A percentile compares a stretch with the other conserved stretches of the same genome.
These are phyloP conservation scores for Pocota personata DNA, from an alignment of 2,888 invertebrate species.

Conservation along the genomic window DNA sequence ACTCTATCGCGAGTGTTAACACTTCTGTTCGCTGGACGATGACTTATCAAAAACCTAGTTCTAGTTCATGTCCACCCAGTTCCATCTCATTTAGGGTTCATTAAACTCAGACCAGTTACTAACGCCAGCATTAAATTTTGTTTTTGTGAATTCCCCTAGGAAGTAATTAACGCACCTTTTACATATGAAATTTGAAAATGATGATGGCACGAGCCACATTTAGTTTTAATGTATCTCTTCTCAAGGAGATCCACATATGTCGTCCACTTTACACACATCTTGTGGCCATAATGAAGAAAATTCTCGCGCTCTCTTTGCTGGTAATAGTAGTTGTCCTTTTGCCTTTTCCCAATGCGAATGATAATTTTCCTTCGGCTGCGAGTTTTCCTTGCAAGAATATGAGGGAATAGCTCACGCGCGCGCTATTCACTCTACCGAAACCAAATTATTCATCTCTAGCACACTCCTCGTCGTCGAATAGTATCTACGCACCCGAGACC, in stretches of 20 bases:
- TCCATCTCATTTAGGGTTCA: constrained; percentile 37
- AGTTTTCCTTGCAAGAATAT: constrained; percentile 22
- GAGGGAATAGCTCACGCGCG: constrained; percentile 34
- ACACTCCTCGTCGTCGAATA: constrained; percentile 58
- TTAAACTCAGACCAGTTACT: constrained; percentile 36
- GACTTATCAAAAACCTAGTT: constrained; percentile 25
- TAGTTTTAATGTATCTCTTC: constrained; percentile 21
- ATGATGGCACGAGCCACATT: constrained; percentile 70
- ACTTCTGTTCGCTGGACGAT: constrained; percentile 31
- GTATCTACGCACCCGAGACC: constrained; percentile 66
- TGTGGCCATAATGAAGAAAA: constrained; percentile 34
- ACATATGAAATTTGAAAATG: constrained; percentile 10
- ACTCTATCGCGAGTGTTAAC: constrained; percentile 17
- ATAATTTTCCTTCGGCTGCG: constrained; percentile 22
- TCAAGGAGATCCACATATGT: constrained; percentile 35
- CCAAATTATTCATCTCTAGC: constrained; percentile 73
- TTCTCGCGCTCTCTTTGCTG: constrained; percentile 45
- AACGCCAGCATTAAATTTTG: constrained; percentile 29
- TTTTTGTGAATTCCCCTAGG: constrained; percentile 43
- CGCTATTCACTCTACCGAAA: constrained; percentile 61
- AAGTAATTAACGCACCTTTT: constrained; percentile 66
- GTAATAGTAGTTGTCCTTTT: constrained; percentile 14
- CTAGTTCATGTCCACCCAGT: neutral
- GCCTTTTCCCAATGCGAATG: constrained; percentile 36
- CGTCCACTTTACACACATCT: constrained; percentile 30